Evolutionary conservation across 2,113 vertebrate species (phyloP).

Genomic region (Erythrocercus mccallii): DNA sequence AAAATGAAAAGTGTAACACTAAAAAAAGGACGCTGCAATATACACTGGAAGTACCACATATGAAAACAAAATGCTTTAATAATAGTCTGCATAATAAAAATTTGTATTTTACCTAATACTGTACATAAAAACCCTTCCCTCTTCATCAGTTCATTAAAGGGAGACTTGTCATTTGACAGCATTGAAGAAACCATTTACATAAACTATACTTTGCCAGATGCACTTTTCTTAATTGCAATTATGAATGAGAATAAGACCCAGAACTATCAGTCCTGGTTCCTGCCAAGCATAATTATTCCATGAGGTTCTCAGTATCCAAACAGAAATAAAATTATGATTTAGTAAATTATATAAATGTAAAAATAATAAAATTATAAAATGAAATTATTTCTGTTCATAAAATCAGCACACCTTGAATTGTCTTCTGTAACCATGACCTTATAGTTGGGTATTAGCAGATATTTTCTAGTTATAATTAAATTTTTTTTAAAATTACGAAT

Average conservation of each 20-base stretch:
- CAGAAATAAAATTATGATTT: not conserved
- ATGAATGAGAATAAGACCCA: not conserved
- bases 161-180: not conserved
- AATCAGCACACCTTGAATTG: not conserved
- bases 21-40: not conserved
- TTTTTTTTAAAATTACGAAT: not conserved
- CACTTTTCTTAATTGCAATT: not conserved
- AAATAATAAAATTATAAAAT: not conserved
- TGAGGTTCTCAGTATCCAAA: not conserved
- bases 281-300: not conserved
- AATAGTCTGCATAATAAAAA: not conserved
- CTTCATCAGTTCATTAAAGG: not conserved
- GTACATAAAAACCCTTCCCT: not conserved
- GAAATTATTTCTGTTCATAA: not conserved
- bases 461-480: not conserved
- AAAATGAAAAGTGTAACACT: not conserved
- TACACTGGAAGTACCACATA: not conserved
- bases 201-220: not conserved
- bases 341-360: not conserved
- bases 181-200: not conserved
- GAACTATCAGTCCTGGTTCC: not conserved
- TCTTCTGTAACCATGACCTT: not conserved
- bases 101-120: not conserved
- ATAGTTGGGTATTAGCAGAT: not conserved
- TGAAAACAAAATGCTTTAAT: not conserved